Evolutionary conservation across 2,797 vertebrate species (phyloP), one percentile per base, ranked within the genome.

Genomic region (Sebastes hopkinsi): DNA sequence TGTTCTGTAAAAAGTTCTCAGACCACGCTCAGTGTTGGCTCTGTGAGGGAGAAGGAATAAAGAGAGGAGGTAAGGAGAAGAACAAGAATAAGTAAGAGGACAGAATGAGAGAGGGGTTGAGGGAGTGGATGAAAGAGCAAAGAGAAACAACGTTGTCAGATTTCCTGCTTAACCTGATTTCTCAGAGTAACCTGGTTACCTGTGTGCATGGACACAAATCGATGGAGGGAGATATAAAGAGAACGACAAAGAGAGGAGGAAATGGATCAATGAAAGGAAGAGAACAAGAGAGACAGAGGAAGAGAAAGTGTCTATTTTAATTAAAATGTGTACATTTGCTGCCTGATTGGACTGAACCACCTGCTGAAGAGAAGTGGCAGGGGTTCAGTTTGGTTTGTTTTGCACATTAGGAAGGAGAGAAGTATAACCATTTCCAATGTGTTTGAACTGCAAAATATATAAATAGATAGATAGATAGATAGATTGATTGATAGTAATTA

Each of bases 1-100:
- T 77, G 79, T 82, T 88, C 81, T 73, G 80, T 90, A 88, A 92
- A 91, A 93, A 66, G 73, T 59, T 70, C 86, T 86, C 82, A 54
- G 52, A 54, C n/a, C 52, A 22, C 46, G 52, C 52, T 54, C 8
- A 25, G 81, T 8, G 75, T 32, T 54, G 5, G 62, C 50, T 54
- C 20, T 54, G 58, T 6, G 75, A 80, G 8, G 62, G 42, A 80
- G 50, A n/a, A 34, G 56, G 18, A 50, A 50, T 50, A 50, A 50
- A 50, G 16, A 46, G 32, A 27, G 70, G 38, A 42, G 55, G n/a
- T 20, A 54, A 54, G n/a, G 16, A 0, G 52, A 54, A 5, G n/a
- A 52, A 52, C 18, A n/a, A 77, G 25, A 9, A 54, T 27, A 13
- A 6, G 0, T 0, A 52, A 29, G 18, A 5, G 12, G 6, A 3